phyloP scores from a whole-genome alignment of 2,888 invertebrate genomes.

The Athripsodes cinereus region DNA sequence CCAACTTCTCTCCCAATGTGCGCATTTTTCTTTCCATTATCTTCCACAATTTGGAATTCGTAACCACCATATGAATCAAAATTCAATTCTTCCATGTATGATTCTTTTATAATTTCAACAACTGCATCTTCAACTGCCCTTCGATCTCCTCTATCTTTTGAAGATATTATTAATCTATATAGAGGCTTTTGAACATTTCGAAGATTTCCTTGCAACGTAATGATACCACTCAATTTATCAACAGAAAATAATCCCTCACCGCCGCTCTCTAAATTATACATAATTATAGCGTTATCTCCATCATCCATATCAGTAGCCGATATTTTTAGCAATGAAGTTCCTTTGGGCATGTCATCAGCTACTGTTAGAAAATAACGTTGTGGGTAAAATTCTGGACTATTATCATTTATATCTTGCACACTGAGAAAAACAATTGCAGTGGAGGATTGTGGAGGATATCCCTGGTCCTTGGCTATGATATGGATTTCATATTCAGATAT shows the following conservation, averaged over 20 bases:
- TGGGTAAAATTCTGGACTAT: constrained; percentile 88
- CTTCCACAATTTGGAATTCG: constrained; percentile 77
- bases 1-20: constrained; percentile 70
- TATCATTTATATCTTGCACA: constrained; percentile 87
- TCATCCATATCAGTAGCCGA: constrained; percentile 81
- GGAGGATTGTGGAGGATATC: constrained; percentile 82
- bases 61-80: constrained; percentile 74
- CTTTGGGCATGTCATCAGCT: constrained; percentile 59
- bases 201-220: constrained; percentile 62
- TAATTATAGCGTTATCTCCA: constrained; percentile 79
- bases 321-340: constrained; percentile 65
- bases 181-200: constrained; percentile 59
- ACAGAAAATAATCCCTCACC: constrained; percentile 75
- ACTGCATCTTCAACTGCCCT: constrained; percentile 67
- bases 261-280: constrained; percentile 72
- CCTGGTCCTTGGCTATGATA: constrained; percentile 88
- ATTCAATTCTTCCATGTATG: constrained; percentile 64
- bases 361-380: constrained; percentile 75
- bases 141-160: constrained; percentile 74
- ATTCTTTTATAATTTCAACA: constrained; percentile 73
- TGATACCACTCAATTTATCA: constrained; percentile 70
- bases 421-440: constrained; percentile 78
- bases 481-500: constrained; percentile 72
- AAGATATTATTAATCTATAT: constrained; percentile 70
- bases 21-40: constrained; percentile 59